phyloP scores from a whole-genome alignment of 2,113 vertebrate genomes.

The Bufo gargarizans region DNA sequence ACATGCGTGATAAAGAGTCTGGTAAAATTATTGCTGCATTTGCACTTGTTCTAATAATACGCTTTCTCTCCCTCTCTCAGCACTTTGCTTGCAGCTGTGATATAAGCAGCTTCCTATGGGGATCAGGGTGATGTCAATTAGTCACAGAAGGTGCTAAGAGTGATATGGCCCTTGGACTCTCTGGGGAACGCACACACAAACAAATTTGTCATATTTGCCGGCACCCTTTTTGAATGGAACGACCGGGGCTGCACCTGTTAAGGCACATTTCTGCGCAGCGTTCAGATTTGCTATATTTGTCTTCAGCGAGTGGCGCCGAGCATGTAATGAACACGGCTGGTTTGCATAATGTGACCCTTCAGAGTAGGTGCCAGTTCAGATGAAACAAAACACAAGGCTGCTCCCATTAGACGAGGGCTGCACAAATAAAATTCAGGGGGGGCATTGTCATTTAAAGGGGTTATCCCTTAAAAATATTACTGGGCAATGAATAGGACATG shows the following conservation, averaged over 20 bases:
- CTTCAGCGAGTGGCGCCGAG: not conserved
- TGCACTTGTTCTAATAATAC: slow-evolving; percentile 58
- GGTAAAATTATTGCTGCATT: slow-evolving; percentile 46
- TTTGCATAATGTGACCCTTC: not conserved
- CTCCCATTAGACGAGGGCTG: not conserved
- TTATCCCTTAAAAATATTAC: too few species aligned
- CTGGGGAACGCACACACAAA: slow-evolving; percentile 10
- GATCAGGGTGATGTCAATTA: slow-evolving; percentile 42
- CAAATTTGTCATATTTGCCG: slow-evolving; percentile 48
- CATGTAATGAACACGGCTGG: not conserved
- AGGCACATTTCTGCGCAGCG: slow-evolving; percentile 10
- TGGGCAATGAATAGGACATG: too few species aligned
- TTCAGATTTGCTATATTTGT: slow-evolving; percentile 29
- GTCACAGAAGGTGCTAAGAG: not conserved
- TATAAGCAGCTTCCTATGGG: slow-evolving; percentile 33
- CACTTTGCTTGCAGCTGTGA: slow-evolving; percentile 26
- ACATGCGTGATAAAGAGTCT: slow-evolving; percentile 16
- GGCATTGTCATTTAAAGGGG: not conserved
- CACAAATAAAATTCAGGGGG: not conserved
- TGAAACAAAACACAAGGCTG: not conserved
- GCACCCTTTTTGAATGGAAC: slow-evolving; percentile 8
- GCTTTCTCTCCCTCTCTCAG: slow-evolving; percentile 51
- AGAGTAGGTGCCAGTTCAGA: not conserved
- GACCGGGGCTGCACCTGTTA: slow-evolving; percentile 38
- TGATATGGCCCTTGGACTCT: not conserved